Evolutionary conservation across 2,113 vertebrate genomes (phyloP).

Genomic region (Mobula birostris): DNA sequence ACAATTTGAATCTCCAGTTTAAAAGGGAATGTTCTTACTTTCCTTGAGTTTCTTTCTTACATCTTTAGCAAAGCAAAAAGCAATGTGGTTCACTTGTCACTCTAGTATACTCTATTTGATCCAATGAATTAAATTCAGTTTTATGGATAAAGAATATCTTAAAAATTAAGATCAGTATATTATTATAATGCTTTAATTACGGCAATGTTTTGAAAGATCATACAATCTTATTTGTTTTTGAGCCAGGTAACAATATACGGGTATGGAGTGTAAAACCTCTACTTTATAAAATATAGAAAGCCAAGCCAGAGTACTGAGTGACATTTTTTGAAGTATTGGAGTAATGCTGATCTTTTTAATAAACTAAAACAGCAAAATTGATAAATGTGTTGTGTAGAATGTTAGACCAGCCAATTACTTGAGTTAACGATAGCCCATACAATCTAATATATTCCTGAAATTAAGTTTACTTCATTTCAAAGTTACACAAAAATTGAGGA

Average conservation of each 20-base stretch:
- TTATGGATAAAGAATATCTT: neutral
- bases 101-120: neutral
- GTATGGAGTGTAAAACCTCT: neutral
- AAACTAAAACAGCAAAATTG: conserved; percentile 18
- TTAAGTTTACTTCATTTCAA: neutral
- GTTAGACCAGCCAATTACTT: neutral
- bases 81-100: conserved; percentile 8
- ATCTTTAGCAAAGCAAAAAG: neutral
- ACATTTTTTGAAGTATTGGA: neutral
- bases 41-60: neutral
- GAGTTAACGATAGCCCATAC: neutral
- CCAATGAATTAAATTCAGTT: neutral
- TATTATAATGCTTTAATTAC: neutral
- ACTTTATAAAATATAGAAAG: neutral
- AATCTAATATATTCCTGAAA: neutral
- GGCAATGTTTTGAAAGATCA: neutral
- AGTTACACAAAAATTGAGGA: conserved; percentile 1
- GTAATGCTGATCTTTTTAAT: conserved; percentile 8
- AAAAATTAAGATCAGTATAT: neutral
- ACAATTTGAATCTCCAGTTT: conserved; percentile 17
- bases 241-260: too few relatives aligned
- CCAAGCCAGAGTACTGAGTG: neutral
- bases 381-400: neutral
- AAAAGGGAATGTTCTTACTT: neutral
- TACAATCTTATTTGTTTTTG: neutral